These are phyloP conservation scores for Therioaphis trifolii DNA, from an alignment of 2,888 invertebrate species.

Conservation along the genomic window DNA sequence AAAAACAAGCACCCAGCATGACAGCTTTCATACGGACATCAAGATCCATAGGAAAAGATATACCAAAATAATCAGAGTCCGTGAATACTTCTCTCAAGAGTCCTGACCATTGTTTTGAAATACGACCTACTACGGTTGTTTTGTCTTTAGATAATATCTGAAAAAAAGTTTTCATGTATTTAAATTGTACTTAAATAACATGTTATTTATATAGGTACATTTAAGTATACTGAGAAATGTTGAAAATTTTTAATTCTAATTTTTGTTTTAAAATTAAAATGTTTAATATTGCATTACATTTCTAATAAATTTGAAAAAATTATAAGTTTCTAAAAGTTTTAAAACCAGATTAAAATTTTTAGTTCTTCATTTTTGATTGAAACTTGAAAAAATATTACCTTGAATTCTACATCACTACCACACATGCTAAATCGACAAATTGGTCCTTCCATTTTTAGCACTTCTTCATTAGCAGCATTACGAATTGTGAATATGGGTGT, in stretches of 20 bases:
- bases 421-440: constrained; percentile 75
- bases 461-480: constrained; percentile 79
- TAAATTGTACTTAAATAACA: background rate
- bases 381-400: constrained; percentile 72
- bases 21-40: constrained; percentile 87
- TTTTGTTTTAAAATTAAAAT: too few relatives aligned
- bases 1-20: constrained; percentile 81
- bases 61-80: constrained; percentile 88
- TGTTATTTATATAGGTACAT: too few relatives aligned
- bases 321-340: too few relatives aligned
- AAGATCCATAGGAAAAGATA: constrained; percentile 90
- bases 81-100: constrained; percentile 84
- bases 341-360: background rate
- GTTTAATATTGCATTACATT: too few relatives aligned
- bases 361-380: background rate
- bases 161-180: constrained; percentile 61
- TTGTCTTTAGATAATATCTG: constrained; percentile 83
- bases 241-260: too few relatives aligned
- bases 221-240: too few relatives aligned
- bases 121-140: constrained; percentile 82
- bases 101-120: constrained; percentile 92
- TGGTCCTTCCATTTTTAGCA: constrained; percentile 85
- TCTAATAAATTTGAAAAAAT: too few relatives aligned
- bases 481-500: constrained; percentile 80
- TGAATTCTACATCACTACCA: constrained; percentile 86